Percentiles rank a stretch among this genome's conserved stretches.
phyloP scores from a whole-genome alignment of 2,797 vertebrate genomes.

The Lindbergichthys nudifrons region DNA sequence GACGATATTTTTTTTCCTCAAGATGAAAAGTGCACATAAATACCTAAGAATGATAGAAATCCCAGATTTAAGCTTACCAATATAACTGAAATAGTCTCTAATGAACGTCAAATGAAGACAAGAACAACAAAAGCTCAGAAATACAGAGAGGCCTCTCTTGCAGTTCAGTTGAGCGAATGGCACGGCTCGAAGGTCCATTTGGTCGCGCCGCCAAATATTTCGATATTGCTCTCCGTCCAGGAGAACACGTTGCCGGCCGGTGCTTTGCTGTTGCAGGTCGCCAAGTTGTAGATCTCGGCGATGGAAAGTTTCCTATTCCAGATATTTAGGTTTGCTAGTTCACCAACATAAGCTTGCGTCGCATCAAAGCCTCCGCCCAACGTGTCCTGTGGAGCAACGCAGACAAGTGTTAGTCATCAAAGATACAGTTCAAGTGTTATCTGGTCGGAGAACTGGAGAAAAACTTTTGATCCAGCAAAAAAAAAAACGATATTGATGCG shows the following conservation, averaged over 20 bases:
- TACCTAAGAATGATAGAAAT: constrained; percentile 83
- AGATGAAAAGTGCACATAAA: constrained; percentile 80
- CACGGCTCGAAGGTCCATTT: constrained; percentile 98
- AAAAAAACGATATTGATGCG: neutral
- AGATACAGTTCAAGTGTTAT: neutral
- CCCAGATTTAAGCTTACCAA: constrained; percentile 81
- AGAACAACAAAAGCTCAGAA: constrained; percentile 82
- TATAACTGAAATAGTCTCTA: constrained; percentile 74
- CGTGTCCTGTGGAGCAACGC: constrained; percentile 86
- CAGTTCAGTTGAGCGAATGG: constrained; percentile 91
- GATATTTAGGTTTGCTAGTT: constrained; percentile 94
- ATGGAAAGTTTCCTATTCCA: constrained; percentile 94
- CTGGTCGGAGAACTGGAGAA: neutral
- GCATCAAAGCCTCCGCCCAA: constrained; percentile 95
- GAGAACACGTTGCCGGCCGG: constrained; percentile 91
- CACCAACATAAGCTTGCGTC: constrained; percentile 94
- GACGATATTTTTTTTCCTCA: constrained; percentile 63
- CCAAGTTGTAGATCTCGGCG: constrained; percentile 92
- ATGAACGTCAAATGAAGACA: constrained; percentile 81
- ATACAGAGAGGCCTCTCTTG: constrained; percentile 68
- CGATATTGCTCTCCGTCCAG: constrained; percentile 93
- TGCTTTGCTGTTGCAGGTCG: constrained; percentile 93
- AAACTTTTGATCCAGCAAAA: neutral
- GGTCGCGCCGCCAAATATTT: constrained; percentile 93
- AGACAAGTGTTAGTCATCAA: neutral